A percentile compares a stretch with the other conserved stretches of the same genome.
Evolutionary conservation across 2,888 invertebrate genomes (phyloP).

Genomic region (Papilio gigon): DNA sequence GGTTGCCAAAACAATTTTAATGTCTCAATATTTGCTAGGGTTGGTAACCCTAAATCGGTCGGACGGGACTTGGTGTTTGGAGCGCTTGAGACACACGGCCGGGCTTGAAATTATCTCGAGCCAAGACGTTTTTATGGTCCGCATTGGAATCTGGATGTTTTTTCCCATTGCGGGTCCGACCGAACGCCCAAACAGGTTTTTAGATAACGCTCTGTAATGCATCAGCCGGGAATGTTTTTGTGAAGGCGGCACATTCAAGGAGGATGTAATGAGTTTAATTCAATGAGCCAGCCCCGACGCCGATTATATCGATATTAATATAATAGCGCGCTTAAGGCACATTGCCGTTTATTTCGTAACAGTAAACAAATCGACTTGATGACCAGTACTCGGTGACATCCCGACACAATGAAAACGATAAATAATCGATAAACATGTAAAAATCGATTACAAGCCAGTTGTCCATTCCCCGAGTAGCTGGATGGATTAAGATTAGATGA

Average conservation of each 20-base stretch:
- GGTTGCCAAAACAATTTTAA: not conserved
- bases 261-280: conserved; percentile 73
- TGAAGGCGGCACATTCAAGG: conserved; percentile 76
- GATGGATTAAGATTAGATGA: not conserved
- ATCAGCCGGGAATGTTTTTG: conserved; percentile 78
- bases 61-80: conserved; percentile 60
- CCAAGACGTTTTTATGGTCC: conserved; percentile 79
- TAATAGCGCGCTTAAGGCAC: conserved; percentile 14
- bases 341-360: conserved; percentile 20
- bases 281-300: conserved; percentile 58
- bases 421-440: conserved; percentile 18
- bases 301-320: conserved; percentile 29
- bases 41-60: conserved; percentile 52
- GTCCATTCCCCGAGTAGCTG: not conserved
- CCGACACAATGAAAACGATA: not conserved
- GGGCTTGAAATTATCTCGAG: conserved; percentile 77
- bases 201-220: conserved; percentile 81
- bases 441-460: not conserved
- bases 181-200: conserved; percentile 80
- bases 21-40: not conserved
- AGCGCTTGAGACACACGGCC: conserved; percentile 46
- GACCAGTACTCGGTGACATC: conserved; percentile 14
- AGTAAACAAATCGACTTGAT: conserved; percentile 27
- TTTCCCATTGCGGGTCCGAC: conserved; percentile 75
- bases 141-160: conserved; percentile 79